Evolutionary conservation across 92 coral and sea anemone species (phyloP), one percentile per base, ranked within the genome.

Genomic region (Bergia sp.): DNA sequence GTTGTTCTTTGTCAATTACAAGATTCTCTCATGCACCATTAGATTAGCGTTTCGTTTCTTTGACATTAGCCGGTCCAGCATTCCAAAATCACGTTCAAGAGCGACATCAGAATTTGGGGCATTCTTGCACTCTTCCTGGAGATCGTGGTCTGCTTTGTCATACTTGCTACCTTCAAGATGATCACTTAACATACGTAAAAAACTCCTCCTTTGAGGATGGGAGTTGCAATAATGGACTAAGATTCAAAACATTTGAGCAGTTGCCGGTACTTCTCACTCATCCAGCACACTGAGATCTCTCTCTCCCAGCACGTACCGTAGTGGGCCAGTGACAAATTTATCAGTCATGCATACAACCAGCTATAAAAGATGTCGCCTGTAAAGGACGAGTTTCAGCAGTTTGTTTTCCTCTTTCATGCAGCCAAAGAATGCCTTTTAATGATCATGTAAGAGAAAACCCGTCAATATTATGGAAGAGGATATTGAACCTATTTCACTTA

Each of bases 81-180:
- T 55, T 15, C 65, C 65, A 55, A 55, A 55, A 55, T 55, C 0
- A 7, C 65, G 65, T 15, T 55, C 9, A 55, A 15, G 81, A 50
- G 37, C 69, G 29, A 86, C 82, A 86, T 75, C 74, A 11, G 89
- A 12, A 16, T 86, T 86, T 4, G 89, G 89, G 1, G 89, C 89
- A 74, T 5, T 74, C 73, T 75, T 73, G 72, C 73, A 74, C 39
- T 7, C 71, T 4, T 74, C 1, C 38, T 75, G 9, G 15, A 47
- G 3, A 9, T n/a, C 79, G 1, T 13, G 29, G 47, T 16, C 23
- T 2, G 89, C 66, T 20, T 86, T 86, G 82, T 86, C 73, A 50
- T 86, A 75, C 45, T 74, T 74, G 80, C 82, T 81, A 73, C 82
- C 89, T 43, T 74, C 66, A 6, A 86, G 72, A 49, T 86, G 89